Base-by-base conservation (phyloP, 2,888 invertebrate genomes). In the Drymonia ruficornis region DNA sequence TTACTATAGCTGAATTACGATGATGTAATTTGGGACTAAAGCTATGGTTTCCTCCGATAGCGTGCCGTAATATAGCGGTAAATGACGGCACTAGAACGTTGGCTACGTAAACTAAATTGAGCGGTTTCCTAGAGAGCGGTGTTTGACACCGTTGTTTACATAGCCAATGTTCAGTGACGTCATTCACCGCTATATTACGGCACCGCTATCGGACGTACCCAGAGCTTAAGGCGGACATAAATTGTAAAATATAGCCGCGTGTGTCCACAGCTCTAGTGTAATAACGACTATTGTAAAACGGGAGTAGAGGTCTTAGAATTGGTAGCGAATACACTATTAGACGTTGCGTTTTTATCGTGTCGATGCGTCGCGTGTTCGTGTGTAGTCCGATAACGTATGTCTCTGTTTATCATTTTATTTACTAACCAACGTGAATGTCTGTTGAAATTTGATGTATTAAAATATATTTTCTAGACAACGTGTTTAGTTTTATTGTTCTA, bases 401-500 rank as follows among this genome's bases (percentile, higher is more conserved):
- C 65, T 69, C 78, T 80, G 73, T 78, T 76, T 80, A 80, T 80
- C 78, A 76, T 83, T 82, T 80, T 79, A 81, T 81, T 82, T 78
- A 82, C 80, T 85, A 86, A 86, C 83, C 81, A 79, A 80, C 78
- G 76, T 87, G 81, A 80, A 84, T 86, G 91, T 89, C 86, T 88
- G 89, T 91, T 91, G 86, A 83, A 84, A 89, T 83, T 90, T 86
- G 83, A 87, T 87, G 89, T 91, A 91, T 85, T 88, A 86, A 91
- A 91, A 84, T 90, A 89, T 91, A 90, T 91, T 91, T 91, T 91
- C 81, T 90, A 90, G 87, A 89, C 80, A 87, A 81, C 63, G 18
- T 43, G 16, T 51, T 51, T 60, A 45, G 54, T 67, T 75, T 72
- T 64, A 66, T 80, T 70, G 65, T 59, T 8, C 11, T 42, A n/a